A percentile compares a stretch with the other conserved stretches of the same genome.
phyloP scores from a whole-genome alignment of 2,113 vertebrate species.

The Osmerus mordax region DNA sequence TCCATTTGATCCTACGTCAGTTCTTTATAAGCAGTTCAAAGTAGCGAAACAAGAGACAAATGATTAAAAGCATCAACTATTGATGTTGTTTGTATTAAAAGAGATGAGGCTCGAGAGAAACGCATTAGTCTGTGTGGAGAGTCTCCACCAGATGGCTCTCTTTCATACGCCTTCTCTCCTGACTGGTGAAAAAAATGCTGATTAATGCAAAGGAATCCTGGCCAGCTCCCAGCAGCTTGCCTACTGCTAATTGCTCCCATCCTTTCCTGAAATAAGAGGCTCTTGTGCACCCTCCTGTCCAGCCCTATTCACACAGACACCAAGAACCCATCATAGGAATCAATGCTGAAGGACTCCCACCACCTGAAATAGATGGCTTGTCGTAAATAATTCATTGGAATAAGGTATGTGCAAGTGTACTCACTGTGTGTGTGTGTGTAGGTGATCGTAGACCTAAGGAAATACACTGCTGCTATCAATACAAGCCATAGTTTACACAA shows the following conservation, averaged over 20 bases:
- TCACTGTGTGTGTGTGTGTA: conserved; percentile 20
- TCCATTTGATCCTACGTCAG: too few species aligned
- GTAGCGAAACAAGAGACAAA: too few species aligned
- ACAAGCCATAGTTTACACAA: conserved; percentile 22
- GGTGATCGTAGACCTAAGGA: conserved; percentile 11
- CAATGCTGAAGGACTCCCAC: conserved; percentile 9
- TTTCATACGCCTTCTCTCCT: conserved; percentile 41
- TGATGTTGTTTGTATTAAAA: not conserved
- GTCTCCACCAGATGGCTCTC: conserved; percentile 52
- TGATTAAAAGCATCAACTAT: not conserved
- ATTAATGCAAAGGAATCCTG: conserved; percentile 42
- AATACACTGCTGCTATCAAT: conserved; percentile 14
- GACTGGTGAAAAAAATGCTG: conserved; percentile 41
- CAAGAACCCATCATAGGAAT: not conserved
- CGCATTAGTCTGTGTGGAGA: conserved; percentile 24
- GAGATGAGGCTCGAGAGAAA: conserved; percentile 14
- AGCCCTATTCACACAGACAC: not conserved
- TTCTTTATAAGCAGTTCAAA: too few species aligned
- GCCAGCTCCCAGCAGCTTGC: conserved; percentile 23
- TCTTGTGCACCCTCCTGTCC: conserved; percentile 11
- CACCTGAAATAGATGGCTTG: not conserved
- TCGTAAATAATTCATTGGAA: conserved; percentile 16
- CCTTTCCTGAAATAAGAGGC: conserved; percentile 24
- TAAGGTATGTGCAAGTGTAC: not conserved
- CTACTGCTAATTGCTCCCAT: conserved; percentile 38